Evolutionary conservation across 2,113 vertebrate genomes (phyloP).

Genomic region (Laterallus jamaicensis): DNA sequence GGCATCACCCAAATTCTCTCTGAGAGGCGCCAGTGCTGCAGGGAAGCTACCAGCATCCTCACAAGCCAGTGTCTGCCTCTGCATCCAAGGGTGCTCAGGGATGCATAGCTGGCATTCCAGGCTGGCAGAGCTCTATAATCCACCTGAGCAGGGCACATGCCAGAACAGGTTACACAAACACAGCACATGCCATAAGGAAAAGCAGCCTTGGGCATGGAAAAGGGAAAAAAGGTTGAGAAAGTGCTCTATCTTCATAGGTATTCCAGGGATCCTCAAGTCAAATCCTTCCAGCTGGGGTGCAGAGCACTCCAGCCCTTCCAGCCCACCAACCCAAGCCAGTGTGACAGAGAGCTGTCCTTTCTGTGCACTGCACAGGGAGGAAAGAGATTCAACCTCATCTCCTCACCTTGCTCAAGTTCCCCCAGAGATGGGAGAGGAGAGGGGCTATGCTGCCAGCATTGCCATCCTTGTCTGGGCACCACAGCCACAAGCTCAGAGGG

Average conservation of each 20-base stretch:
- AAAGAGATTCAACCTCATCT: not conserved
- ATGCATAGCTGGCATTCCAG: conserved; percentile 64
- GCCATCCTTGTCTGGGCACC: not conserved
- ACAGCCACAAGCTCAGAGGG: accelerated
- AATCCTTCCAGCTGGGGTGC: not conserved
- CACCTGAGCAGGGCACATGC: conserved; percentile 47
- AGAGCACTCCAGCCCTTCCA: not conserved
- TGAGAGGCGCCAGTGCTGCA: not conserved
- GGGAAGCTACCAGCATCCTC: not conserved
- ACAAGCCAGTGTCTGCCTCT: not conserved
- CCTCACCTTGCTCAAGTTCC: not conserved
- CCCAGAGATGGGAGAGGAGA: not conserved
- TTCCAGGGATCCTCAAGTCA: not conserved
- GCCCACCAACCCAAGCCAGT: not conserved
- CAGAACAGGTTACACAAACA: conserved; percentile 29
- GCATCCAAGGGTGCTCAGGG: not conserved
- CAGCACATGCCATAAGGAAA: not conserved
- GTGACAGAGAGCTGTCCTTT: not conserved
- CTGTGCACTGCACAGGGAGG: not conserved
- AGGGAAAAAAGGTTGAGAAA: not conserved
- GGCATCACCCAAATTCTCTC: not conserved
- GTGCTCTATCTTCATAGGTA: accelerated
- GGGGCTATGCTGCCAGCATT: not conserved
- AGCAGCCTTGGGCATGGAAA: not conserved
- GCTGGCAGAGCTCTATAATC: conserved; percentile 48